Base-by-base conservation (phyloP, 1,140 invertebrate genomes). In the Papilio glaucus region DNA sequence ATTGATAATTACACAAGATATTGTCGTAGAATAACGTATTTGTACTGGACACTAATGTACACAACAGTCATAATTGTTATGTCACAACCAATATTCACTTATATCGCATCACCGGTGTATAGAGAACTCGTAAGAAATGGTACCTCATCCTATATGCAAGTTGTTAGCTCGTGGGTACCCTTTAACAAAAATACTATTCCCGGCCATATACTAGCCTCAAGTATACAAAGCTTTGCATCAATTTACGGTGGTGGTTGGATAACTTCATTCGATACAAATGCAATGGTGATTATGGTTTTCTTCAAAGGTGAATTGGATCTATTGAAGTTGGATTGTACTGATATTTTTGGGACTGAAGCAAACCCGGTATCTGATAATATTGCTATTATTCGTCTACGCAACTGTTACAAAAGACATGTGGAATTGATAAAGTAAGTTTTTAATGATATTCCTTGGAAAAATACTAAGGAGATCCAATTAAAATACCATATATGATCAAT, bases 21-120 rank as follows among this genome's bases (percentile, higher is more conserved):
- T 24, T 86, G 85, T n/a, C 79, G 90, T 13, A 89, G 78, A 71
- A 88, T 90, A 4, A 91, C 90, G 0, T 87, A 83, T 68, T 79
- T 79, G 0, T 90, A 90, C 63, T 88, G 85, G 85, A 73, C 73
- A 9, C 72, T 92, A 13, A 89, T 92, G 87, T 90, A 85, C 29
- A 88, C 83, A 0, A 92, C 90, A 0, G 86, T 88, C 5, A 38
- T 83, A 8, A 83, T 91, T 38, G 84, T 92, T 0, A 87, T 89
- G 6, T 29, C 75, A 12, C 85, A 87, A 21, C 89, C 89, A 3
- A 73, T 91, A 0, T 81, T 79, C n/a, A 91, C 88, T 33, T 90
- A 81, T 53, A 41, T 78, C 1, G 80, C 72, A 7, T 87, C 79
- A 10, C 69, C 77, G 69, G 72, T 26, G 5, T 92, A 90, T 39